Evolutionary conservation across 2,888 invertebrate genomes (phyloP).

Genomic region (Acanthosepion esculentum): DNA sequence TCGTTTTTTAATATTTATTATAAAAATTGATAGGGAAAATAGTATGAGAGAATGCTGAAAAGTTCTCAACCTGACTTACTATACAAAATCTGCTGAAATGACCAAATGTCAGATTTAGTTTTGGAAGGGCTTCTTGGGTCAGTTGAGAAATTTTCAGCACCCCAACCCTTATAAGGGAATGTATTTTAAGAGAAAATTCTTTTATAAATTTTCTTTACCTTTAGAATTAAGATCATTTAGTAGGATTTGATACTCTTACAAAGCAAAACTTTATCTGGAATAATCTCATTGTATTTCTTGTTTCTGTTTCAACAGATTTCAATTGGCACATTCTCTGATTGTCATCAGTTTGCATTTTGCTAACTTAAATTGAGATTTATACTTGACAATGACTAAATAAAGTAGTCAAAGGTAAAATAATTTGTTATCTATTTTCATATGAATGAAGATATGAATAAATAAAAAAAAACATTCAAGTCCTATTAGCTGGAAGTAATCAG

Average conservation of each 20-base stretch:
- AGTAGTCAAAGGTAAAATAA: not conserved
- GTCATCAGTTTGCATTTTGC: not conserved
- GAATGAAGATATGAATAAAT: not conserved
- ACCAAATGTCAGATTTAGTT: too few species aligned
- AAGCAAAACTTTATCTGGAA: not conserved
- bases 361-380: too few species aligned
- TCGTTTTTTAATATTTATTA: too few species aligned
- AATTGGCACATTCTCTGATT: constrained; percentile 1
- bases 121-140: too few species aligned
- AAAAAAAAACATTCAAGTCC: not conserved
- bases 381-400: not conserved
- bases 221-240: not conserved
- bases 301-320: not conserved
- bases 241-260: not conserved
- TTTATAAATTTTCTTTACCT: not conserved
- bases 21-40: too few species aligned
- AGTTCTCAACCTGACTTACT: too few species aligned
- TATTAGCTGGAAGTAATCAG: not conserved
- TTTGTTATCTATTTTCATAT: too few species aligned
- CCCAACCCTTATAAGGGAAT: not conserved
- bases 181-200: not conserved
- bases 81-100: too few species aligned
- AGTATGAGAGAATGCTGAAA: too few species aligned
- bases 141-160: too few species aligned
- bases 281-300: too few species aligned